A percentile compares a stretch with the other conserved stretches of the same genome.
Conservation (phyloP, 2,888 invertebrate genomes). For the Xestia sexstrigata region DNA sequence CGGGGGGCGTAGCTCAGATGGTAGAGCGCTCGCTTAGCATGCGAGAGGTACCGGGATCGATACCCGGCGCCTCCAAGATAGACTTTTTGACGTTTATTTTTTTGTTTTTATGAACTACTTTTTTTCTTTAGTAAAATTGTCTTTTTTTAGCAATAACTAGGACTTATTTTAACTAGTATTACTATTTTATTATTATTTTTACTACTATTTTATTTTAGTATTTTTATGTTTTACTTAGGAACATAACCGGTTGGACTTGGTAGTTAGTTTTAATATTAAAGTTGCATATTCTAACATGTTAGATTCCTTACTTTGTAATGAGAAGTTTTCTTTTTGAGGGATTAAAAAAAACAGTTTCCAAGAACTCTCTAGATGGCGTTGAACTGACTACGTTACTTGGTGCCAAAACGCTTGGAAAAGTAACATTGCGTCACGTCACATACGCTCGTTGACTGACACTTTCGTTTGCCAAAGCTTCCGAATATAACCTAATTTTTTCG, state of each 20-base stretch:
- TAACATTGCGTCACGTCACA: too few species aligned
- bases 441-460: too few species aligned
- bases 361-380: too few species aligned
- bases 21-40: constrained; percentile 89
- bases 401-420: too few species aligned
- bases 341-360: too few species aligned
- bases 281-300: not conserved
- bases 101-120: not conserved
- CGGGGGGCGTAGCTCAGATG: constrained; percentile 88
- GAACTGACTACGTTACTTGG: too few species aligned
- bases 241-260: not conserved
- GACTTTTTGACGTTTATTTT: not conserved
- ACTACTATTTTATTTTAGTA: too few species aligned
- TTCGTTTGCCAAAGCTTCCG: too few species aligned
- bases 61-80: constrained; percentile 88
- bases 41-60: constrained; percentile 91
- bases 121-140: not conserved
- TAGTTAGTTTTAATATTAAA: not conserved
- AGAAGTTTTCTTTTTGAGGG: too few species aligned
- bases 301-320: not conserved
- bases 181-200: too few species aligned
- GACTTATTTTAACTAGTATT: not conserved
- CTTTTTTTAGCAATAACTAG: not conserved
- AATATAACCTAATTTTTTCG: too few species aligned
- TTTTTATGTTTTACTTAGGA: not conserved